These are phyloP conservation scores for Herpailurus yagouaroundi DNA, from an alignment of 2,113 vertebrate species.

Conservation along the genomic window DNA sequence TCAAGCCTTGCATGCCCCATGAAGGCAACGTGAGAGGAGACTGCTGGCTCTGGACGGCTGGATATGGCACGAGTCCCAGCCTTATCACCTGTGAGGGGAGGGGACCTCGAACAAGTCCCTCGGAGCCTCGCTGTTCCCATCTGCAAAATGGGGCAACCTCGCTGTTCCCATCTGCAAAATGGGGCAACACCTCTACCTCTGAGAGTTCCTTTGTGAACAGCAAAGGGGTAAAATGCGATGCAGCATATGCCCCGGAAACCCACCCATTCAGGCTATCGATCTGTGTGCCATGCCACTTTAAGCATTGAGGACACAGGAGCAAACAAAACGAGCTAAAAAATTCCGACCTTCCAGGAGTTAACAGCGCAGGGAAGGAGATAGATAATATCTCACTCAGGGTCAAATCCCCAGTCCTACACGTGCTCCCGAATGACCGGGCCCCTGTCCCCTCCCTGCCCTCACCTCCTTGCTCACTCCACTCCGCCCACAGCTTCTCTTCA, in stretches of 20 bases:
- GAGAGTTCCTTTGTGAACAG: background rate
- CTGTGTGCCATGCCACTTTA: background rate
- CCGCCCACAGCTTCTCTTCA: rapidly evolving
- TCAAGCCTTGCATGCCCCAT: rapidly evolving
- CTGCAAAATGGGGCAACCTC: background rate
- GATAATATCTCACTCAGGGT: background rate
- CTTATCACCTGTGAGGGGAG: background rate
- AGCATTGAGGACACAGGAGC: background rate
- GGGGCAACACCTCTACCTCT: background rate
- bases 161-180: background rate
- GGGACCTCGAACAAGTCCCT: background rate
- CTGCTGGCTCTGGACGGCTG: background rate
- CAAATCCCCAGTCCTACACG: background rate
- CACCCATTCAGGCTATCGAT: background rate
- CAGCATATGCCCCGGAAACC: background rate
- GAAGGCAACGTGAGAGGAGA: background rate
- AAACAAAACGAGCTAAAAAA: background rate
- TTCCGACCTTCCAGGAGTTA: background rate
- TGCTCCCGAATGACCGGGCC: too few relatives aligned
- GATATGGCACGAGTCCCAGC: background rate
- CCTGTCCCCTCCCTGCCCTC: background rate
- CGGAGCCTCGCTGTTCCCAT: background rate
- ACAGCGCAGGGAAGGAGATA: background rate
- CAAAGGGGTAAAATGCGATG: background rate
- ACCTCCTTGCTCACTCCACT: rapidly evolving